A percentile compares a stretch with the other conserved stretches of the same genome.
These are phyloP conservation scores for Leucozona laternaria DNA, from an alignment of 2,888 invertebrate genomes.

Conservation along the genomic window DNA sequence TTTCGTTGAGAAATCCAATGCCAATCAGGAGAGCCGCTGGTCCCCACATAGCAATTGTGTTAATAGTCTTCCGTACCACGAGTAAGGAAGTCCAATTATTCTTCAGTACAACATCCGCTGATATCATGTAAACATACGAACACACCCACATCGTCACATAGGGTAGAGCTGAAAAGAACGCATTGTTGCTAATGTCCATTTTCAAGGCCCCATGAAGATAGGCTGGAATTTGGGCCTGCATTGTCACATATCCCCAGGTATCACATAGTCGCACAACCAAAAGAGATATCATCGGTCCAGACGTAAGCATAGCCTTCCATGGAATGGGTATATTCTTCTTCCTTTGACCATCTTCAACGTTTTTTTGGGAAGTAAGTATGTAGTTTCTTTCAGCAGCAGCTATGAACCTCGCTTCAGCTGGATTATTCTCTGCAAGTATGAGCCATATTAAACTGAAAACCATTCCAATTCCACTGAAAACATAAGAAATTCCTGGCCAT, in stretches of 20 bases:
- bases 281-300: slow-evolving; percentile 86
- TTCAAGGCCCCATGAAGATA: slow-evolving; percentile 87
- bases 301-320: slow-evolving; percentile 87
- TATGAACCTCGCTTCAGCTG: slow-evolving; percentile 85
- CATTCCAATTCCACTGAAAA: slow-evolving; percentile 84
- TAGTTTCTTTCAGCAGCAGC: slow-evolving; percentile 85
- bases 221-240: slow-evolving; percentile 87
- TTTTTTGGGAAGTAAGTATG: slow-evolving; percentile 81
- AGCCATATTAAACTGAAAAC: slow-evolving; percentile 84
- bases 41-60: slow-evolving; percentile 82
- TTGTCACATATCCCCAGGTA: slow-evolving; percentile 89
- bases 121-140: slow-evolving; percentile 83
- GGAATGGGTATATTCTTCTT: slow-evolving; percentile 84
- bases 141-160: slow-evolving; percentile 84
- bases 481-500: slow-evolving; percentile 87
- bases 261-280: slow-evolving; percentile 84
- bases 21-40: slow-evolving; percentile 85
- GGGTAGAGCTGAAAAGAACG: slow-evolving; percentile 84
- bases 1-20: slow-evolving; percentile 84
- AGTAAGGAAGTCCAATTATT: slow-evolving; percentile 82
- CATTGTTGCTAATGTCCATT: slow-evolving; percentile 86
- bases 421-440: slow-evolving; percentile 85
- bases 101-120: slow-evolving; percentile 84
- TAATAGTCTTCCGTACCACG: slow-evolving; percentile 79
- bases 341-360: slow-evolving; percentile 78